Percentiles rank a stretch among this genome's conserved stretches.
phyloP scores from a whole-genome alignment of 2,113 vertebrate species.

The Sebastes fasciatus region DNA sequence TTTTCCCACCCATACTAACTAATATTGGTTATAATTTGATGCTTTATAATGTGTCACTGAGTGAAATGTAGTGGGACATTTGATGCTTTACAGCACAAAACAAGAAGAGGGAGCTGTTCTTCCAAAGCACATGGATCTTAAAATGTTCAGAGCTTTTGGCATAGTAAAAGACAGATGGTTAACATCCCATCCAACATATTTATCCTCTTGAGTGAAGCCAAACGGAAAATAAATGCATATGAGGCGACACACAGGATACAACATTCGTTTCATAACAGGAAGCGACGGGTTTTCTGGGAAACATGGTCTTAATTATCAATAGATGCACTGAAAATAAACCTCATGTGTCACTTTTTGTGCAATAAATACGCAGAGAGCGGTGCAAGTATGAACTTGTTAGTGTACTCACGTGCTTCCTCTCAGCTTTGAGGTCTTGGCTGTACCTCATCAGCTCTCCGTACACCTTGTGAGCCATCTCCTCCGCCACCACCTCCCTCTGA shows the following conservation, averaged over 20 bases:
- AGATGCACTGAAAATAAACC: background rate
- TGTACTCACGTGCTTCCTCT: slow-evolving; percentile 94
- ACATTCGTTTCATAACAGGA: slow-evolving; percentile 28
- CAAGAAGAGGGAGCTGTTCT: slow-evolving; percentile 38
- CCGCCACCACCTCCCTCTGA: slow-evolving; percentile 97
- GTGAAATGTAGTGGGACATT: background rate
- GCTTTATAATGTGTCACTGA: background rate
- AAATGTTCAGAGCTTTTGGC: slow-evolving; percentile 17
- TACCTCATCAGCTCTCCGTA: slow-evolving; percentile 98
- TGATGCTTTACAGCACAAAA: background rate
- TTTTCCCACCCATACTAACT: background rate
- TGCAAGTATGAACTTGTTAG: too few relatives aligned
- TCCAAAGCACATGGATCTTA: slow-evolving; percentile 7
- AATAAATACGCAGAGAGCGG: background rate
- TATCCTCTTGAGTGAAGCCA: slow-evolving; percentile 47
- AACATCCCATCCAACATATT: slow-evolving; percentile 61
- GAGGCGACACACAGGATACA: slow-evolving; percentile 15
- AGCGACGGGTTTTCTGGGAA: slow-evolving; percentile 18
- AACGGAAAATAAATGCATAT: slow-evolving; percentile 46
- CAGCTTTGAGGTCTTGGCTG: slow-evolving; percentile 93
- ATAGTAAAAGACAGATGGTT: slow-evolving; percentile 62
- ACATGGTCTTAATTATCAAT: background rate
- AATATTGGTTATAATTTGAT: too few relatives aligned
- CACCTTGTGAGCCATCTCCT: slow-evolving; percentile 96
- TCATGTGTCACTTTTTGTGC: background rate